Conservation (phyloP, 2,797 vertebrate genomes). For the Rhyacichthys aspro region DNA sequence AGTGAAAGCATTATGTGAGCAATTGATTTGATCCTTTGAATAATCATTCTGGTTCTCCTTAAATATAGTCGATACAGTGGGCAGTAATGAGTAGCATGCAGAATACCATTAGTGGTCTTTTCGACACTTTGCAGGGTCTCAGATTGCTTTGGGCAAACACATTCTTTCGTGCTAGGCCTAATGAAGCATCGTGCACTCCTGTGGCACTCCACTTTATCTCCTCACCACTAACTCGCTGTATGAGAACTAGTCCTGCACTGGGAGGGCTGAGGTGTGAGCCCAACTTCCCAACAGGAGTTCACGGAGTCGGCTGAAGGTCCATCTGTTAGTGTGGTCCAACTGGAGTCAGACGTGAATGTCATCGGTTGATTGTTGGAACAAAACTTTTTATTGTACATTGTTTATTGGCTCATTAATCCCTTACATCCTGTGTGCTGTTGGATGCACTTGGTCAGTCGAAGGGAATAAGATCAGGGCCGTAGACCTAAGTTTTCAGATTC, state of each 20-base stretch:
- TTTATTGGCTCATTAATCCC: no score
- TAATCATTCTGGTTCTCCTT: constrained; percentile 63
- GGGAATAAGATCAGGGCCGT: no score
- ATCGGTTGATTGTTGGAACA: constrained; percentile 6
- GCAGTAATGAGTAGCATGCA: constrained; percentile 63
- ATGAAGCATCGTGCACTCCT: constrained; percentile 70
- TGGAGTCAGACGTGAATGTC: constrained; percentile 31
- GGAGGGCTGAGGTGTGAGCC: constrained; percentile 60
- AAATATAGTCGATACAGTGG: constrained; percentile 70
- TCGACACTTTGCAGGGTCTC: constrained; percentile 51
- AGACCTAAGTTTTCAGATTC: no score
- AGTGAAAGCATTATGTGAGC: constrained; percentile 62
- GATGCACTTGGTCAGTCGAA: no score
- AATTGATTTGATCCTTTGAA: constrained; percentile 70
- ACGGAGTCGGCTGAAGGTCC: constrained; percentile 42
- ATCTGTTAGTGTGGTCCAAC: constrained; percentile 54
- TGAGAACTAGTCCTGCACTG: constrained; percentile 39
- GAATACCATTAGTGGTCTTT: constrained; percentile 64
- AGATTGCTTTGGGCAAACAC: constrained; percentile 63
- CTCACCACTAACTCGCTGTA: constrained; percentile 52
- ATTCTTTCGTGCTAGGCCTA: constrained; percentile 69
- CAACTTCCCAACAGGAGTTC: constrained; percentile 56
- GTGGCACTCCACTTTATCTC: constrained; percentile 73
- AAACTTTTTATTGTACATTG: no score
- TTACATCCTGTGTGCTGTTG: no score